These are phyloP conservation scores for Philopotamus ludificatus DNA, from an alignment of 1,140 invertebrate species.

Conservation along the genomic window DNA sequence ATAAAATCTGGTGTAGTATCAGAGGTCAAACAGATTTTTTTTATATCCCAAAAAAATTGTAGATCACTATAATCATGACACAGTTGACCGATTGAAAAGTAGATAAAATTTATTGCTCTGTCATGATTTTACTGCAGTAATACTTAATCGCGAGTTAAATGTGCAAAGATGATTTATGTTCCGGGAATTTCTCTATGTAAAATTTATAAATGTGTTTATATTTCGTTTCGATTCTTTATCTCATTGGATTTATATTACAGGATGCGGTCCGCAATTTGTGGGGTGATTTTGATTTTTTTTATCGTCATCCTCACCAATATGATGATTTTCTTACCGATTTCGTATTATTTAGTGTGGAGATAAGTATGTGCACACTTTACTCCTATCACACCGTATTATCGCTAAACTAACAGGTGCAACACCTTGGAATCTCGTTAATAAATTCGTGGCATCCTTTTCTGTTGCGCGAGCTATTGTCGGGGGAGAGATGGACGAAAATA, in stretches of 20 bases:
- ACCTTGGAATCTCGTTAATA: slow-evolving; percentile 7
- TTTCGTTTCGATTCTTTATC: no score
- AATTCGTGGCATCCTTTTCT: slow-evolving; percentile 13
- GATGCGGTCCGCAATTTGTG: no score
- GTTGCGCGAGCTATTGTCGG: neutral
- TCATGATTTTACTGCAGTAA: neutral
- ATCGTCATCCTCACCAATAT: neutral
- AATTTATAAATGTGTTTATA: no score
- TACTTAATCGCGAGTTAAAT: no score
- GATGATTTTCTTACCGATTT: neutral
- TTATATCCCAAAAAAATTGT: neutral
- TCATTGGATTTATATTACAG: no score
- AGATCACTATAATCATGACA: neutral
- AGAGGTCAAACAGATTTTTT: neutral
- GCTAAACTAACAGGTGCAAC: slow-evolving; percentile 38
- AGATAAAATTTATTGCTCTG: neutral
- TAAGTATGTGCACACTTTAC: slow-evolving; percentile 30
- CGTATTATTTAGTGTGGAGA: neutral
- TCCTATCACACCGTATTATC: slow-evolving; percentile 38
- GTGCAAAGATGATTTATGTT: no score
- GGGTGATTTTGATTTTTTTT: neutral
- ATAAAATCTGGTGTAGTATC: no score
- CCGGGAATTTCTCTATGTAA: no score
- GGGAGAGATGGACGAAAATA: slow-evolving; percentile 22
- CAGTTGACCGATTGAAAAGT: neutral